phyloP scores from a whole-genome alignment of 2,797 vertebrate species.

The Labroides dimidiatus region DNA sequence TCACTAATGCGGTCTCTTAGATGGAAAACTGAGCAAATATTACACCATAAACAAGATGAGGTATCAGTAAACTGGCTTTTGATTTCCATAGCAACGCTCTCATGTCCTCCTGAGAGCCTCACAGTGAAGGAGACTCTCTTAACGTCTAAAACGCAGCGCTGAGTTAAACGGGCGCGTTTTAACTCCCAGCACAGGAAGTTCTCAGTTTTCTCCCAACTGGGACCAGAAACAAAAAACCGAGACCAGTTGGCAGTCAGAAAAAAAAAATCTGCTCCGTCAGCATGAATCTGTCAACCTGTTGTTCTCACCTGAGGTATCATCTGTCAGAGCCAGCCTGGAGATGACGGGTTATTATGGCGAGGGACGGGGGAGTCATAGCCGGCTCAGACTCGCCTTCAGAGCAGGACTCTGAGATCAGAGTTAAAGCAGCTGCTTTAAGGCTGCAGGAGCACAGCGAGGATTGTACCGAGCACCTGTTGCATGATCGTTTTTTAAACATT shows the following conservation, averaged over 20 bases:
- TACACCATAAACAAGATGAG: neutral
- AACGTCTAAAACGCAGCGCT: neutral
- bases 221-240: conserved; percentile 28
- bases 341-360: conserved; percentile 60
- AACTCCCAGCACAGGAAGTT: conserved; percentile 15
- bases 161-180: conserved; percentile 2
- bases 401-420: conserved; percentile 52
- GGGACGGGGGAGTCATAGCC: conserved; percentile 14
- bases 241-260: conserved; percentile 26
- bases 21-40: neutral
- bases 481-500: conserved; percentile 18
- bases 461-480: conserved; percentile 32
- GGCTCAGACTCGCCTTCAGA: conserved; percentile 33
- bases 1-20: neutral
- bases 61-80: neutral
- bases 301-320: conserved; percentile 65
- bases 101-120: neutral
- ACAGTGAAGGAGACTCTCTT: conserved; percentile 1
- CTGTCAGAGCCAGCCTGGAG: conserved; percentile 58
- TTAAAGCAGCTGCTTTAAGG: conserved; percentile 17
- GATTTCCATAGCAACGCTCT: conserved; percentile 3
- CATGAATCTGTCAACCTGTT: conserved; percentile 60
- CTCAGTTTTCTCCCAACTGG: neutral
- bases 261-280: conserved; percentile 31
- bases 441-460: neutral